Evolutionary conservation across 1,140 invertebrate species (phyloP).

Genomic region (Asbolus verrucosus): DNA sequence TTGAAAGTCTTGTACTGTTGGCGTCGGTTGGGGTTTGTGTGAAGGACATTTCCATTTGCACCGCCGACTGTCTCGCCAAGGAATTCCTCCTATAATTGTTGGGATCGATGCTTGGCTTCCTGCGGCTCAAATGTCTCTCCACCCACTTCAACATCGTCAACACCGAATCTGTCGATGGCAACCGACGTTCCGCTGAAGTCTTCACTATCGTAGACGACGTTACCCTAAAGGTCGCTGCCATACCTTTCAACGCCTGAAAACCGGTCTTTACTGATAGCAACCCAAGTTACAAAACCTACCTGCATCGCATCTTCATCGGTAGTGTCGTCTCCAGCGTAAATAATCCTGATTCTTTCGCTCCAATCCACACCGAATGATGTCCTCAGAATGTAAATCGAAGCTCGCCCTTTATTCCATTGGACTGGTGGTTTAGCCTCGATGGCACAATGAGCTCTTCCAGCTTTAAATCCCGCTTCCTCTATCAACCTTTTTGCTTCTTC

Average conservation of each 20-base stretch:
- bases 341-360: constrained; percentile 90
- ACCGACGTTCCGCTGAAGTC: constrained; percentile 85
- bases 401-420: constrained; percentile 91
- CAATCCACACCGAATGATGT: constrained; percentile 92
- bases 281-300: constrained; percentile 71
- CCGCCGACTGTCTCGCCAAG: constrained; percentile 68
- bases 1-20: not conserved
- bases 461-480: constrained; percentile 79
- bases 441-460: constrained; percentile 83
- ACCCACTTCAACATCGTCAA: constrained; percentile 92
- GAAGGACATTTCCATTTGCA: constrained; percentile 81
- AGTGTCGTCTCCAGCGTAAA: constrained; percentile 90
- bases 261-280: too few species aligned
- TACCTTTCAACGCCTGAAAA: constrained; percentile 82
- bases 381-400: constrained; percentile 89
- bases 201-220: constrained; percentile 86
- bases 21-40: not conserved
- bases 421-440: constrained; percentile 90
- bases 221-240: constrained; percentile 91
- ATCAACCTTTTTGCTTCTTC: constrained; percentile 77
- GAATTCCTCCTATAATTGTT: constrained; percentile 71
- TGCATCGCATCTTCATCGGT: constrained; percentile 94
- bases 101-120: constrained; percentile 72
- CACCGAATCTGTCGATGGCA: constrained; percentile 89
- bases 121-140: constrained; percentile 78